Conservation (phyloP, 2,113 vertebrate species). For the Spea bombifrons region DNA sequence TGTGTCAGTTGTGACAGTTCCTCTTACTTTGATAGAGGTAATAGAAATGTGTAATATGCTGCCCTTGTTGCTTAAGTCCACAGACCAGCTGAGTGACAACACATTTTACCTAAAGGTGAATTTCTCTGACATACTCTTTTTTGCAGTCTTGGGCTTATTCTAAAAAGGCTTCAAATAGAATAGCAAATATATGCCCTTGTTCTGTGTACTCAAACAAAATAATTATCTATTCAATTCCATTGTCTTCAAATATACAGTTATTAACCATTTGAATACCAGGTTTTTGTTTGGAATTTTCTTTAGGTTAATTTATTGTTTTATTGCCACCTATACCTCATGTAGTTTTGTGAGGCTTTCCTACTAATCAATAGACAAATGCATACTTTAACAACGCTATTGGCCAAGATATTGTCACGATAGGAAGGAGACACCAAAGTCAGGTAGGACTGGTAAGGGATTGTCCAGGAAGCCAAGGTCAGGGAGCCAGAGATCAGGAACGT, state of each 20-base stretch:
- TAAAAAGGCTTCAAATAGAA: background rate
- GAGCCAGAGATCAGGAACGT: no score
- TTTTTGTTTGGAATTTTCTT: no score
- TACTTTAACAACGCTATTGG: no score
- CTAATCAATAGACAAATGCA: no score
- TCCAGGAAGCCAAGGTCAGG: no score
- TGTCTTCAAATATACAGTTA: background rate
- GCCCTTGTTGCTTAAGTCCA: slow-evolving; percentile 18
- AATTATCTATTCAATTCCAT: background rate
- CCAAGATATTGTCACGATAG: no score
- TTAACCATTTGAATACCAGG: background rate
- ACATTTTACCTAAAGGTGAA: background rate
- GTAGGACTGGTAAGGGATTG: no score
- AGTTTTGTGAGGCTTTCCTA: no score
- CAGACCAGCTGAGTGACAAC: slow-evolving; percentile 15
- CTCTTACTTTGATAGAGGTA: accelerated
- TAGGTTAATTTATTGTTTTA: no score
- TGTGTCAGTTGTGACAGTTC: slow-evolving; percentile 38
- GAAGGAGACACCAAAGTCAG: no score
- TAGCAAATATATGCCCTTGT: background rate
- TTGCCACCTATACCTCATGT: no score
- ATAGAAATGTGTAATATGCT: slow-evolving; percentile 21
- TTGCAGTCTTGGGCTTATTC: background rate
- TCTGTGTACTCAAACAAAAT: background rate
- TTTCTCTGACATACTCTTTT: slow-evolving; percentile 4